Evolutionary conservation across 2,888 invertebrate species (phyloP).

Genomic region (Polydrusus cervinus): DNA sequence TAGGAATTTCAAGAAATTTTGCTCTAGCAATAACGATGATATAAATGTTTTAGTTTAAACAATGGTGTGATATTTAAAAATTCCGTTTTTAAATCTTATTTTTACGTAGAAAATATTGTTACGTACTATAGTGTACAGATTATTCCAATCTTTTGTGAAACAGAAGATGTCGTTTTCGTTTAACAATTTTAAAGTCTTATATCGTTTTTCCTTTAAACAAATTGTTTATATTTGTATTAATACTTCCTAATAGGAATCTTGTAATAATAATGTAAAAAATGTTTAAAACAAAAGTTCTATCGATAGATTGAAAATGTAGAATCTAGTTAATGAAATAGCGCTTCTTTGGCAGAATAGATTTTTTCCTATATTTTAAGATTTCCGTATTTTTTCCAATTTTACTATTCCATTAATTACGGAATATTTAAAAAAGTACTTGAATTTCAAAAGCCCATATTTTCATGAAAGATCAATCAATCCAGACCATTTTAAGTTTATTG

Average conservation of each 20-base stretch:
- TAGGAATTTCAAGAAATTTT: conserved; percentile 65
- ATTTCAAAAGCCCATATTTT: too few species aligned
- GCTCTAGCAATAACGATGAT: conserved; percentile 73
- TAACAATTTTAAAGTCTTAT: conserved; percentile 57
- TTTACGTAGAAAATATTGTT: conserved; percentile 26
- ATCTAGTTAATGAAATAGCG: conserved; percentile 9
- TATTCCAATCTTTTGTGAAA: conserved; percentile 57
- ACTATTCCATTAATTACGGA: not conserved
- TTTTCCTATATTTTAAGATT: not conserved
- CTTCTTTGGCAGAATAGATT: conserved; percentile 19
- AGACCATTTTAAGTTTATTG: too few species aligned
- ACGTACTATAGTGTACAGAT: conserved; percentile 63
- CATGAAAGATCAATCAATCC: too few species aligned
- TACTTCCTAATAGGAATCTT: conserved; percentile 57
- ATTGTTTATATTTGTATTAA: conserved; percentile 61
- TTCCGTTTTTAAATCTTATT: conserved; percentile 28
- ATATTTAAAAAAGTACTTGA: too few species aligned
- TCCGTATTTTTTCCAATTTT: too few species aligned
- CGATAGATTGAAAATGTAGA: conserved; percentile 44
- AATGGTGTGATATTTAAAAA: conserved; percentile 64
- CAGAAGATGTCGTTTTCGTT: conserved; percentile 56
- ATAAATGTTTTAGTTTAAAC: conserved; percentile 58
- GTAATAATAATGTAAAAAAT: conserved; percentile 57
- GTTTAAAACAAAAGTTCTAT: conserved; percentile 53
- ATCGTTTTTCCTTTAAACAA: conserved; percentile 57